phyloP scores from a whole-genome alignment of 35 echinoderm and acorn worm species.

The Anneissia japonica region DNA sequence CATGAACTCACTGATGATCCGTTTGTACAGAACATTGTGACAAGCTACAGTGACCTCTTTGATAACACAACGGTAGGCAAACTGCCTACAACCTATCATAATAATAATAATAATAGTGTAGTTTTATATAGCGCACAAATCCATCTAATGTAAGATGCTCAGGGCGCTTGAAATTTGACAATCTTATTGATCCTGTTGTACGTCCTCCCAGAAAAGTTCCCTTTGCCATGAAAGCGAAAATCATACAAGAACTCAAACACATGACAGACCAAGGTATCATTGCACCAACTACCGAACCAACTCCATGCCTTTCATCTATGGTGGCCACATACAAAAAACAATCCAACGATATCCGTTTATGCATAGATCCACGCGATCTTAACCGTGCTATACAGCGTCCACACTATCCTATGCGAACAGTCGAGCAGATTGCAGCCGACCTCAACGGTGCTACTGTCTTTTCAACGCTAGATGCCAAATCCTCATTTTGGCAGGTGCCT shows the following conservation, averaged over 20 bases:
- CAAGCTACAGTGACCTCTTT: constrained; percentile 10
- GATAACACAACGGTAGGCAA: constrained; percentile 12
- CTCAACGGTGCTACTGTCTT: constrained; percentile 22
- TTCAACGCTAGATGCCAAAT: constrained; percentile 24
- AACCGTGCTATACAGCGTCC: constrained; percentile 47
- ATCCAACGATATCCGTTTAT: constrained; percentile 25
- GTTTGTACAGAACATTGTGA: background rate
- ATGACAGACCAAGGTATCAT: constrained; percentile 27
- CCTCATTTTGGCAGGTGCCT: constrained; percentile 38
- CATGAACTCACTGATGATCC: background rate
- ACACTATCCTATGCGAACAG: constrained; percentile 40
- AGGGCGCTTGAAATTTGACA: constrained; percentile 22
- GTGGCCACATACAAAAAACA: constrained; percentile 39
- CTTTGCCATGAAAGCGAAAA: constrained; percentile 32
- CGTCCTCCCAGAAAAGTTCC: constrained; percentile 35
- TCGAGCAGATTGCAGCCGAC: constrained; percentile 33
- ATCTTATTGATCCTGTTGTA: constrained; percentile 7
- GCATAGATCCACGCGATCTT: constrained; percentile 37
- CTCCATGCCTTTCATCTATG: constrained; percentile 52
- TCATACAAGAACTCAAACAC: constrained; percentile 21
- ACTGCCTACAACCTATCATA: constrained; percentile 7
- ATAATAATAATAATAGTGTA: no score
- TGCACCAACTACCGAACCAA: constrained; percentile 7
- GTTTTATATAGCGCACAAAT: no score
- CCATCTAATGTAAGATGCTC: no score